These are phyloP conservation scores for Seira sanloemensis DNA, from an alignment of 2,888 invertebrate genomes.

Conservation along the genomic window DNA sequence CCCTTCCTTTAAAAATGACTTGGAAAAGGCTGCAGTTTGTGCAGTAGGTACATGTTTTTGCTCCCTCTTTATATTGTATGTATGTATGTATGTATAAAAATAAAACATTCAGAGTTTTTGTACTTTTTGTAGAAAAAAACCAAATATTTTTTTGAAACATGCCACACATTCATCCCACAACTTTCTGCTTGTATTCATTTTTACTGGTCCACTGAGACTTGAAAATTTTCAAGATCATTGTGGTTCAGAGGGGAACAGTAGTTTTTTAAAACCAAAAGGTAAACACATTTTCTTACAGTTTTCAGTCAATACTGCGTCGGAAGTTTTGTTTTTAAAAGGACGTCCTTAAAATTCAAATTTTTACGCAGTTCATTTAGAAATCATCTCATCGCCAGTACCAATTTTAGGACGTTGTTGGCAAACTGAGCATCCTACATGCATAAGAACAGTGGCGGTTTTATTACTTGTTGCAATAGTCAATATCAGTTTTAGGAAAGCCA, in stretches of 20 bases:
- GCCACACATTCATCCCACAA: neutral
- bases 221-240: constrained; percentile 57
- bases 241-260: constrained; percentile 27
- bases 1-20: too few relatives aligned
- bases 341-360: neutral
- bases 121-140: neutral
- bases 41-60: too few relatives aligned
- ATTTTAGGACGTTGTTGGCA: neutral
- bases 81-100: constrained; percentile 9
- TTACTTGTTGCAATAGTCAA: neutral
- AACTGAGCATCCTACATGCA: neutral
- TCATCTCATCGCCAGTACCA: neutral
- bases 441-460: too few relatives aligned
- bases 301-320: constrained; percentile 53
- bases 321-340: neutral
- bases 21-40: too few relatives aligned
- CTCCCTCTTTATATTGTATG: constrained; percentile 19
- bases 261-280: neutral
- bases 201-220: constrained; percentile 50
- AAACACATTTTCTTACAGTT: too few relatives aligned
- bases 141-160: neutral
- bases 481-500: neutral
- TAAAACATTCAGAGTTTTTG: neutral
- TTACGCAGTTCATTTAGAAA: neutral
- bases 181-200: constrained; percentile 43